Evolutionary conservation across 2,888 invertebrate species (phyloP).

Genomic region (Drosophila robusta): DNA sequence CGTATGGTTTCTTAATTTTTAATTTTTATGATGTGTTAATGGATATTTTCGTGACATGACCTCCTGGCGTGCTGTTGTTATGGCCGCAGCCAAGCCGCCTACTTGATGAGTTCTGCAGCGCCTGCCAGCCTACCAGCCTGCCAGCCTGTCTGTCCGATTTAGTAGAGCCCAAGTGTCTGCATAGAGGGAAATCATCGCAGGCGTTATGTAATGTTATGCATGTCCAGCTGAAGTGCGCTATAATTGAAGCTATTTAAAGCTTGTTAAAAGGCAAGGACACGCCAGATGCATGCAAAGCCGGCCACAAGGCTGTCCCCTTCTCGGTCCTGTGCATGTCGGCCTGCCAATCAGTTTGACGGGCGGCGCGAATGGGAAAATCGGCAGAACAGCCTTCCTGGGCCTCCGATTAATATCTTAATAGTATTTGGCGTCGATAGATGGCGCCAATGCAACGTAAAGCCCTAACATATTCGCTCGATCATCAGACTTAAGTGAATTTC

Average conservation of each 20-base stretch:
- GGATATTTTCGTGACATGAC: slow-evolving; percentile 80
- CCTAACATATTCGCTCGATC: slow-evolving; percentile 55
- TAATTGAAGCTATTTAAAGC: slow-evolving; percentile 76
- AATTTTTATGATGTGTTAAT: slow-evolving; percentile 80
- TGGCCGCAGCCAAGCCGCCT: slow-evolving; percentile 51
- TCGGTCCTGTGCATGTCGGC: slow-evolving; percentile 25
- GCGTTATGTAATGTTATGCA: slow-evolving; percentile 64
- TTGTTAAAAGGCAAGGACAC: slow-evolving; percentile 70
- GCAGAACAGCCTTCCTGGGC: neutral
- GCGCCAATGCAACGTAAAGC: slow-evolving; percentile 40
- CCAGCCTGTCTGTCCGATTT: slow-evolving; percentile 25
- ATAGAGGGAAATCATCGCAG: slow-evolving; percentile 34
- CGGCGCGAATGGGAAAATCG: slow-evolving; percentile 20
- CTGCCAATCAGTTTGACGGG: slow-evolving; percentile 47
- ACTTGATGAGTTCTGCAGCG: slow-evolving; percentile 56
- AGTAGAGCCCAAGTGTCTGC: slow-evolving; percentile 29
- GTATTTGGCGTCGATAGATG: slow-evolving; percentile 52
- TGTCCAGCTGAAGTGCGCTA: slow-evolving; percentile 31
- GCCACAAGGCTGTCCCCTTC: slow-evolving; percentile 41
- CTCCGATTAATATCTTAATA: slow-evolving; percentile 32
- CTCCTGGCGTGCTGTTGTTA: slow-evolving; percentile 71
- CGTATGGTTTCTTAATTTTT: slow-evolving; percentile 78
- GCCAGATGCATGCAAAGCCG: slow-evolving; percentile 15
- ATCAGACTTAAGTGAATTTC: slow-evolving; percentile 68
- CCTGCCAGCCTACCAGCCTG: slow-evolving; percentile 13